Base-by-base conservation (phyloP, 2,888 invertebrate genomes). In the Orgyia antiqua region DNA sequence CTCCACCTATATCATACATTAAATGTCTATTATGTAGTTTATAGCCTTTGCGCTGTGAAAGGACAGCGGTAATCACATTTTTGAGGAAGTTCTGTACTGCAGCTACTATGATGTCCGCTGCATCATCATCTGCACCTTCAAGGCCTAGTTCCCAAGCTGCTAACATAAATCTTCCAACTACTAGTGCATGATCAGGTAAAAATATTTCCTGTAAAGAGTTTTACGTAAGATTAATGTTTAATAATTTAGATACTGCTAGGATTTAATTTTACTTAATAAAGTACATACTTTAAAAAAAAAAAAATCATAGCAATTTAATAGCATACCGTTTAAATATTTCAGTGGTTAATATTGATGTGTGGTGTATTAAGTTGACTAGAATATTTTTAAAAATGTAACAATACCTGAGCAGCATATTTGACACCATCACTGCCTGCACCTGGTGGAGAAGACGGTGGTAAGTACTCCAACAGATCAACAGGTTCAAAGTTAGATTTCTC, bases 71-170 rank as follows among this genome's bases (percentile, higher is more conserved):
- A 1, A 97, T 82, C 6, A 97, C 89, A 62, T 94, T 94, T 66
- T 96, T 96, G 1, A 97, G 86, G 57, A 95, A 93, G 40, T 90
- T 89, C 83, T 92, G 82, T 1, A 95, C 92, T 1, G 95, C 94
- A 24, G 91, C 90, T 20, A 94, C 92, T 27, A 97, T 88, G n/a
- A 94, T 86, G 40, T 94, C 93, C 0, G 95, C 93, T 3, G 95
- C 94, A 42, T 89, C 90, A 57, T 95, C 94, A 40, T 95, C 94
- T 2, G 94, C 94, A 4, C 94, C 94, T 47, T 95, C 92, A 23
- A 97, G 87, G 0, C 95, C 96, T 27, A 91, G 89, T 59, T 97
- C 96, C 96, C 96, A 97, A 4, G 96, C 95, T 3, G 93, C 92
- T 6, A 97, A 88, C 72, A 95, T 90, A 52, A 97, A 90, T 36